Base-by-base conservation (phyloP, 2,797 vertebrate species). In the Melanotaenia maccullochi region DNA sequence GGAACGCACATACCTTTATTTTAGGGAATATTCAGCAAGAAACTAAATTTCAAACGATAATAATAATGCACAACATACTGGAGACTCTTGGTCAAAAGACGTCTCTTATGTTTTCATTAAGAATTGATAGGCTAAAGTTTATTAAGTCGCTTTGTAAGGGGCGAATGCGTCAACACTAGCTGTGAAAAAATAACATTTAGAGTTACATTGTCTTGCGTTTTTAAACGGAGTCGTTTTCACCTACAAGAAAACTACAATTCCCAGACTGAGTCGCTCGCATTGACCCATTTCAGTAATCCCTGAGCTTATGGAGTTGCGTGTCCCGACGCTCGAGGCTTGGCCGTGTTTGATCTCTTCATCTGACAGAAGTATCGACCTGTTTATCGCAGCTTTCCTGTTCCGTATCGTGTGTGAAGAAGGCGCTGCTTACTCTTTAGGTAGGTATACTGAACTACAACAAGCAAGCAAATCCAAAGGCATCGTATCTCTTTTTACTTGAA, bases 221-320 rank as follows among this genome's bases (percentile, higher is more conserved):
- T 65, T 51, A 9, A 36, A 13, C 18, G 3, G 7, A 38, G n/a
- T 49, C 9, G 12, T 42, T 52, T 14, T 28, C 22, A 6, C 16
- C 16, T 5, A 0, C 28, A 60, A 80, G 69, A 80, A n/a, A 49
- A 90, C 88, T 88, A 88, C 88, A 90, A 87, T 40, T 83, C 86
- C 83, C 88, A 82, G 5, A 9, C 36, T 30, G 55, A 44, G 11
- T 3, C 1, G 18, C 52, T 18, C 42, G 7, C 7, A 9, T n/a
- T 13, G 2, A 24, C 76, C 70, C 79, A 74, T 82, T 68, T 81
- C 73, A 67, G 38, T 85, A 87, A 85, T 90, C 81, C 25, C 75
- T n/a, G 11, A 60, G 68, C 1, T 86, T 71, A 77, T 71, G 70
- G 25, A 61, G 75, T 60, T 33, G 38, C 57, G 1, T 60, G 65